Conservation (phyloP, 2,113 vertebrate species). For the Drymodes brunneopygia region DNA sequence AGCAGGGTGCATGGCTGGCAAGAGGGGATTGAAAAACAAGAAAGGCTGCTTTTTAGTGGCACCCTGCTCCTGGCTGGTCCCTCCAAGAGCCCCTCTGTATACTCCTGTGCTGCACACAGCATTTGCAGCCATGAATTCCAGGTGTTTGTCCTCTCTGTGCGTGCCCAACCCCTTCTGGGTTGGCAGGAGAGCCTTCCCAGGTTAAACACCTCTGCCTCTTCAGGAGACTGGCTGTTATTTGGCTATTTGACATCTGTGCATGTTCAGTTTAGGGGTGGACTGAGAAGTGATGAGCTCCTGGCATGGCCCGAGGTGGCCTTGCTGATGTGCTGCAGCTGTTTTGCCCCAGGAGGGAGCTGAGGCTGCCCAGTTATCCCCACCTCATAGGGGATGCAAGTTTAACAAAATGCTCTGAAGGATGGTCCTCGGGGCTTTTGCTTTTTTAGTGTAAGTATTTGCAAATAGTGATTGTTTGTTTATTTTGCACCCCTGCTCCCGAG, state of each 20-base stretch:
- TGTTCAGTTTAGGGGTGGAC: background rate
- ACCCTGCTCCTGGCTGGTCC: background rate
- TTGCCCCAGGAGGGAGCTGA: background rate
- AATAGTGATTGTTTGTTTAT: background rate
- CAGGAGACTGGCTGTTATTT: background rate
- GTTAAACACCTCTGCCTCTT: too few species aligned
- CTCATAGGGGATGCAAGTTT: background rate
- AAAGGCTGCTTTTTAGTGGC: background rate
- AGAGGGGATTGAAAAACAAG: accelerated
- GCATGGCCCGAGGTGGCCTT: background rate
- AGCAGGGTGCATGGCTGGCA: background rate
- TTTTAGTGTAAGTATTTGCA: background rate
- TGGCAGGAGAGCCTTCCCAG: background rate
- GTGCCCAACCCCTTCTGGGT: accelerated
- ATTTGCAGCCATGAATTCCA: background rate
- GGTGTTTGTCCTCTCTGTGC: background rate
- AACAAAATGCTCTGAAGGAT: background rate
- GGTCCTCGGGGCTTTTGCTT: background rate
- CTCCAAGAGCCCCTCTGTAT: background rate
- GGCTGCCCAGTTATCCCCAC: background rate
- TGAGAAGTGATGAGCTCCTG: background rate
- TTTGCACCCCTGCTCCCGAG: background rate
- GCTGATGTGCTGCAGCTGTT: background rate
- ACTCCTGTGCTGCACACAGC: background rate
- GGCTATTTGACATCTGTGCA: accelerated